These are phyloP conservation scores for Takifugu ocellatus DNA, from an alignment of 2,797 vertebrate genomes.

Conservation along the genomic window DNA sequence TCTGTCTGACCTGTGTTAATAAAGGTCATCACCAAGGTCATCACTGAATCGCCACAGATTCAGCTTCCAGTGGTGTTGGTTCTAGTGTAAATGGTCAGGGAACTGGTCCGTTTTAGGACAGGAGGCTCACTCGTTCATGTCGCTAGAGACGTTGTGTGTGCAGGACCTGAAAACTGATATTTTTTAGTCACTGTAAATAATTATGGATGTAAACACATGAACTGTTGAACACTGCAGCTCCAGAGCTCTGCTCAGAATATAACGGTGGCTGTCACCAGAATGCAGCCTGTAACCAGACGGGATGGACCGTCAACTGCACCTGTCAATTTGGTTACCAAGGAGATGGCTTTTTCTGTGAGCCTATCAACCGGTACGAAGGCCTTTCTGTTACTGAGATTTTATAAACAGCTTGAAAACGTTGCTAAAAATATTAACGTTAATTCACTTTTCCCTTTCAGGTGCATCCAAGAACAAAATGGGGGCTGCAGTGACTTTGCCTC, in stretches of 20 bases:
- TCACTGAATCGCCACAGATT: too few species aligned
- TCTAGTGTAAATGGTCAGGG: too few species aligned
- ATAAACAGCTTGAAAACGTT: neutral
- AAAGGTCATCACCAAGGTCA: too few species aligned
- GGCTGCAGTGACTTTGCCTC: slow-evolving; percentile 90
- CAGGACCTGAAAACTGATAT: too few species aligned
- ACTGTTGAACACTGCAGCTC: slow-evolving; percentile 68
- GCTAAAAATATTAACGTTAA: neutral
- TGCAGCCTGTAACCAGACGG: slow-evolving; percentile 82
- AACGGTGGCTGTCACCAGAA: slow-evolving; percentile 84
- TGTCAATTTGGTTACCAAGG: slow-evolving; percentile 81
- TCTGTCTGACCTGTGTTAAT: too few species aligned
- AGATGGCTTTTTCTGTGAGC: slow-evolving; percentile 82
- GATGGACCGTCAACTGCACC: slow-evolving; percentile 76
- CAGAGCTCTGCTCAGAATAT: slow-evolving; percentile 83
- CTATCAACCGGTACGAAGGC: slow-evolving; percentile 73
- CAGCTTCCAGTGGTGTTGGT: too few species aligned
- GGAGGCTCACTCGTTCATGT: too few species aligned
- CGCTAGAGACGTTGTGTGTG: too few species aligned
- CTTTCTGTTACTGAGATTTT: neutral
- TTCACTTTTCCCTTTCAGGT: slow-evolving; percentile 56
- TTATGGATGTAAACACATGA: too few species aligned
- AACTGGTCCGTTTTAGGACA: too few species aligned
- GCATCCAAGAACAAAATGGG: slow-evolving; percentile 80
- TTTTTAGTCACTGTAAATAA: too few species aligned